These are phyloP conservation scores for Cotesia vestalis DNA, from an alignment of 1,140 invertebrate genomes.

Conservation along the genomic window DNA sequence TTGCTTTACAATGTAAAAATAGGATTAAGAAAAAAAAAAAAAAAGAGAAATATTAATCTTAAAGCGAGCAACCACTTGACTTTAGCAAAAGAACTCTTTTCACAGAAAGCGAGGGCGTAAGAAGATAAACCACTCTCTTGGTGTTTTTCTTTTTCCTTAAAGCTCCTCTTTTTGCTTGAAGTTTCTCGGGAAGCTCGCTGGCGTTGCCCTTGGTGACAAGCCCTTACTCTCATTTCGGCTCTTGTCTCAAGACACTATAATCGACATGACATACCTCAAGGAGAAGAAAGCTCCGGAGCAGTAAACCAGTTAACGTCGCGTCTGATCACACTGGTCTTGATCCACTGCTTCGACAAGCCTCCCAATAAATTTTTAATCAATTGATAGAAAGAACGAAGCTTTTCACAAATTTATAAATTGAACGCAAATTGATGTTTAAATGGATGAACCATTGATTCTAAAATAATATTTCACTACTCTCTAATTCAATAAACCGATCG, in stretches of 20 bases:
- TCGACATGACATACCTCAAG: not conserved
- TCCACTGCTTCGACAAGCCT: not conserved
- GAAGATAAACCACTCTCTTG: not conserved
- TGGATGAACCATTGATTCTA: too few species aligned
- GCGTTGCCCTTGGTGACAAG: constrained; percentile 28
- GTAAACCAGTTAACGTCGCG: not conserved
- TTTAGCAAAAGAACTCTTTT: too few species aligned
- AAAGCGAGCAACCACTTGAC: too few species aligned
- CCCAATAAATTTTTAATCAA: too few species aligned
- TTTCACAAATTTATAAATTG: not conserved
- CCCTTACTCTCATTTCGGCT: constrained; percentile 17
- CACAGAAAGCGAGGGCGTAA: not conserved
- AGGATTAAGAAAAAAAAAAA: too few species aligned
- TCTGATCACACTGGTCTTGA: not conserved
- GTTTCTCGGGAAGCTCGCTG: constrained; percentile 2
- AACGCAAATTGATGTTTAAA: too few species aligned
- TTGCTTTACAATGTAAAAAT: too few species aligned
- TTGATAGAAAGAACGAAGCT: too few species aligned
- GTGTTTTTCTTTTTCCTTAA: constrained; percentile 6
- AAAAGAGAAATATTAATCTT: too few species aligned
- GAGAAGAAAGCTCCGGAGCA: too few species aligned
- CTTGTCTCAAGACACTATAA: constrained; percentile 1
- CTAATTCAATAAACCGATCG: too few species aligned
- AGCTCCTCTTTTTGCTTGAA: constrained; percentile 16
- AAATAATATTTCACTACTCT: too few species aligned